These are phyloP conservation scores for Thera britannica DNA, from an alignment of 2,888 invertebrate genomes.

Conservation along the genomic window DNA sequence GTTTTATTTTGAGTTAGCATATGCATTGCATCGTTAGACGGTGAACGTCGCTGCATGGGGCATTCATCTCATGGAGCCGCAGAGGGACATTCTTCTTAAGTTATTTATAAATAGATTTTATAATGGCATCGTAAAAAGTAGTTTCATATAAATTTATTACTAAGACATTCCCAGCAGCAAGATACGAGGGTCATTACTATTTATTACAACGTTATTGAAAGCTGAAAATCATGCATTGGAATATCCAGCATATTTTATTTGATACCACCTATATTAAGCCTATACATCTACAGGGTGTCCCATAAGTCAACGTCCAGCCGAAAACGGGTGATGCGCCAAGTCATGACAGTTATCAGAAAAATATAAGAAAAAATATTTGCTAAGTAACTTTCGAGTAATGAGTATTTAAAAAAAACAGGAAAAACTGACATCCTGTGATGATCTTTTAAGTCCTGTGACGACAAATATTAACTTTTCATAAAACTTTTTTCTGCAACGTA, in stretches of 20 bases:
- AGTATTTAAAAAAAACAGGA: too few relatives aligned
- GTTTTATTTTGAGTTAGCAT: constrained; percentile 23
- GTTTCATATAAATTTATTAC: constrained; percentile 5
- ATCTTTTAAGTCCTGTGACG: too few relatives aligned
- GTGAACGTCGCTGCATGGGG: constrained; percentile 12
- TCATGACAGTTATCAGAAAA: too few relatives aligned
- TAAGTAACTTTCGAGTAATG: too few relatives aligned
- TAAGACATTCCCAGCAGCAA: constrained; percentile 1
- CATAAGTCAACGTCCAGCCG: too few relatives aligned
- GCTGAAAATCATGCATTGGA: background rate
- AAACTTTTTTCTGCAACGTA: too few relatives aligned
- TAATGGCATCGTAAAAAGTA: constrained; percentile 14
- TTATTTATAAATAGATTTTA: constrained; percentile 13
- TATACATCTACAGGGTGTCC: too few relatives aligned
- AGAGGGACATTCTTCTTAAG: background rate
- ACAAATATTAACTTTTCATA: too few relatives aligned
- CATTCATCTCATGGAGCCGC: constrained; percentile 6
- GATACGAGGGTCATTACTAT: background rate
- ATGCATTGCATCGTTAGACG: constrained; percentile 19
- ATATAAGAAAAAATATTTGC: too few relatives aligned
- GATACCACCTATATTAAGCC: too few relatives aligned
- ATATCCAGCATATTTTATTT: background rate
- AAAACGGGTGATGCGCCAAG: too few relatives aligned
- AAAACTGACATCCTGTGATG: too few relatives aligned
- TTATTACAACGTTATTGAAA: constrained; percentile 1